phyloP scores from a whole-genome alignment of 2,113 vertebrate species.

The Oceanites oceanicus region DNA sequence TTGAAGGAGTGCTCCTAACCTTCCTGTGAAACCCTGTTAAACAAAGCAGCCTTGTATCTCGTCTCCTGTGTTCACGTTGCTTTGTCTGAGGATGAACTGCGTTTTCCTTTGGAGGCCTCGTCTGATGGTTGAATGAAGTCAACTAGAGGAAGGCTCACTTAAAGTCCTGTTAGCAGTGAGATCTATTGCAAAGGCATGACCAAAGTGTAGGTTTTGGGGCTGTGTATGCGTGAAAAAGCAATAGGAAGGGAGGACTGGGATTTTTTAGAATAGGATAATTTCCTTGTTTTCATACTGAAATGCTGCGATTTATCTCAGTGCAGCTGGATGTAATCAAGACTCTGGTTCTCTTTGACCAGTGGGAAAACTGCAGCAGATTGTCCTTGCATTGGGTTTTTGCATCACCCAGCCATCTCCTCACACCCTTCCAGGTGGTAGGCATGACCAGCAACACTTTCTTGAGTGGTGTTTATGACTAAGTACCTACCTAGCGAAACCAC shows the following conservation, averaged over 20 bases:
- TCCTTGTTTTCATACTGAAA: background rate
- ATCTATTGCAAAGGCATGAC: background rate
- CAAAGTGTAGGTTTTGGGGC: background rate
- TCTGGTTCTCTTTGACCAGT: background rate
- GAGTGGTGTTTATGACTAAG: background rate
- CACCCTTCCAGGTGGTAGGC: background rate
- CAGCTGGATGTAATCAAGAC: background rate
- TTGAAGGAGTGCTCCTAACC: background rate
- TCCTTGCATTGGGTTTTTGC: rapidly evolving
- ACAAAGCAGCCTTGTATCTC: background rate
- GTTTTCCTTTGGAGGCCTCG: background rate
- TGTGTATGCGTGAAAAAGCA: background rate
- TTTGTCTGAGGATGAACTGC: background rate
- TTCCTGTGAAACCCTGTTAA: background rate
- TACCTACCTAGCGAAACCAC: background rate
- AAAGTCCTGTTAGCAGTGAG: background rate
- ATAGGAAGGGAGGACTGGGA: background rate
- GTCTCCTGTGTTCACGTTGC: rapidly evolving
- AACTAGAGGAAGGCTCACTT: background rate
- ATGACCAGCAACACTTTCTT: background rate
- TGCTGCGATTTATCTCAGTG: background rate
- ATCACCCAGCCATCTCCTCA: background rate
- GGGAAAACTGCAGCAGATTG: background rate
- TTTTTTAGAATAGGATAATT: background rate
- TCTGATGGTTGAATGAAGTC: background rate